Evolutionary conservation across 2,113 vertebrate genomes (phyloP).

Genomic region (Centrocercus urophasianus): DNA sequence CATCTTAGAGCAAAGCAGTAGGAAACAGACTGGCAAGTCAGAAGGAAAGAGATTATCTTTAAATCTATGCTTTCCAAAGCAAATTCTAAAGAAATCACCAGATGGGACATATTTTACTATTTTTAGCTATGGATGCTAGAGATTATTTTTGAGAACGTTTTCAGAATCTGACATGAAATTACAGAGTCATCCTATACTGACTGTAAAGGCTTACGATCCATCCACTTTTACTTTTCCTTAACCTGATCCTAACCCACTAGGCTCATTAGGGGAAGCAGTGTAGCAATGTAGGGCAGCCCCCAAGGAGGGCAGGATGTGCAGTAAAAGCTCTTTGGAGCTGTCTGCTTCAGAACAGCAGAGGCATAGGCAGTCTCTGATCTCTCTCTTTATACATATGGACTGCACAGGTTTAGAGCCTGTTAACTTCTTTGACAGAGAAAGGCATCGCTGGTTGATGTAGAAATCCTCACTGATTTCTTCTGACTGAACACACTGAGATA

Average conservation of each 20-base stretch:
- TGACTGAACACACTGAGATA: background rate
- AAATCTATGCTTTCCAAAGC: background rate
- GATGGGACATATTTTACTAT: background rate
- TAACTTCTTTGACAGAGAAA: background rate
- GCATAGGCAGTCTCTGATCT: background rate
- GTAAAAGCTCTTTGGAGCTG: background rate
- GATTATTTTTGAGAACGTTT: background rate
- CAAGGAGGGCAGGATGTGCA: rapidly evolving
- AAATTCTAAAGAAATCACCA: constrained; percentile 19
- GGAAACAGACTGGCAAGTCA: background rate
- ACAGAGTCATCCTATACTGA: background rate
- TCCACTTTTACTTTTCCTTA: background rate
- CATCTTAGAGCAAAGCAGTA: background rate
- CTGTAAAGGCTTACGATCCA: background rate
- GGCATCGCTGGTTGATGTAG: background rate
- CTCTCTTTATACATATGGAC: background rate
- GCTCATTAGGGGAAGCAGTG: background rate
- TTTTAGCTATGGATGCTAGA: background rate
- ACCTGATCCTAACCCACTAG: background rate
- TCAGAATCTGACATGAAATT: background rate
- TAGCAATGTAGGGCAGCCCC: background rate
- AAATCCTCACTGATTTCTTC: background rate
- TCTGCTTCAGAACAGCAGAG: background rate
- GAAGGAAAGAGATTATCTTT: background rate
- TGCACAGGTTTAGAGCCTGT: background rate